Conservation (phyloP, 2,113 vertebrate genomes). For the Pycnonotus jocosus region DNA sequence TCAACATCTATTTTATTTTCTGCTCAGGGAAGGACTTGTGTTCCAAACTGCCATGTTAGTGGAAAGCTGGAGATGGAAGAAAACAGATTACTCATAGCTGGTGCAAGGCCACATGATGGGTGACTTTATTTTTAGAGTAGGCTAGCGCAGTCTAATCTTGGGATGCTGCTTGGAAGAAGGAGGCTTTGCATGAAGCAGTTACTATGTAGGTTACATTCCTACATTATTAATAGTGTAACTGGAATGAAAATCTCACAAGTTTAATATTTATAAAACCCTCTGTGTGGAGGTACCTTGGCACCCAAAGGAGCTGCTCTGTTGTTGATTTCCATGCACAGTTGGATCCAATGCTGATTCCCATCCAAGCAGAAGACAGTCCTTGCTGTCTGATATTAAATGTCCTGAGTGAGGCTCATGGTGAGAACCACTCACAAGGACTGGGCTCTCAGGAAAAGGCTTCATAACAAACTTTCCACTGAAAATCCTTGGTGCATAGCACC, state of each 20-base stretch:
- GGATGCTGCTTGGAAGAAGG: neutral
- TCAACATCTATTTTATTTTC: neutral
- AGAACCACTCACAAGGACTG: neutral
- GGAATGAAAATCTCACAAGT: neutral
- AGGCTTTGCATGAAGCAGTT: neutral
- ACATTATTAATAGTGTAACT: neutral
- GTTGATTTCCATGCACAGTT: neutral
- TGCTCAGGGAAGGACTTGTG: neutral
- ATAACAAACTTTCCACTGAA: neutral
- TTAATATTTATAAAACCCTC: neutral
- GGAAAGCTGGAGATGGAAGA: constrained; percentile 14
- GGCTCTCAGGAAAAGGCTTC: neutral
- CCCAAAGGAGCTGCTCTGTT: neutral
- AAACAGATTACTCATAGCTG: constrained; percentile 10
- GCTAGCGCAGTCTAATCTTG: neutral
- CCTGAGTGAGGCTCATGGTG: neutral
- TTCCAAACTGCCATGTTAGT: constrained; percentile 1
- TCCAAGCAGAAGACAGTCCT: neutral
- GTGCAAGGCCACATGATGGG: constrained; percentile 3
- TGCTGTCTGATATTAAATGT: neutral
- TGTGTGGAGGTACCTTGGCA: neutral
- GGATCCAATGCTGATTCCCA: neutral
- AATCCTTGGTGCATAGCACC: neutral
- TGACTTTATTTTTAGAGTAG: constrained; percentile 36
- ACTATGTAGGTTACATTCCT: neutral